Conservation (phyloP, 2,797 vertebrate genomes). For the Pseudomugil tenellus region DNA sequence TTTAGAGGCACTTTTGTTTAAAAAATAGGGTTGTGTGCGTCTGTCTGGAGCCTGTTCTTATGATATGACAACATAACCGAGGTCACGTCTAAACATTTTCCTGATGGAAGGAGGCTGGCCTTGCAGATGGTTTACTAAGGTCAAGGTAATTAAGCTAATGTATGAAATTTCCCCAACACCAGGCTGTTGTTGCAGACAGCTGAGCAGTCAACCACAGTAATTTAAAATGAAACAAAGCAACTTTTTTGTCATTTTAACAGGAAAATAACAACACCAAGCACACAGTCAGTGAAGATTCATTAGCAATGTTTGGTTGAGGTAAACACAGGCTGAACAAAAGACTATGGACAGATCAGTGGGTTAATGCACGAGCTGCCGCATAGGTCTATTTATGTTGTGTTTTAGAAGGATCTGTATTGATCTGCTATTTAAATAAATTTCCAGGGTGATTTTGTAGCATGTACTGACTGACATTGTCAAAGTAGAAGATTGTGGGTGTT, state of each 20-base stretch:
- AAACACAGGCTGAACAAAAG: slow-evolving; percentile 62
- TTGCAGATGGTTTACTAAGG: no score
- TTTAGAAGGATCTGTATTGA: slow-evolving; percentile 77
- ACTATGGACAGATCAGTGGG: slow-evolving; percentile 59
- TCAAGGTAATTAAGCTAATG: no score
- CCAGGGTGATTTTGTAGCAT: slow-evolving; percentile 67
- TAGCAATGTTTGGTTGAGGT: slow-evolving; percentile 66
- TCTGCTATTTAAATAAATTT: slow-evolving; percentile 81
- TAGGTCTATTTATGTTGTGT: slow-evolving; percentile 66
- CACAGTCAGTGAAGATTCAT: slow-evolving; percentile 47
- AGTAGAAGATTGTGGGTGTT: slow-evolving; percentile 20
- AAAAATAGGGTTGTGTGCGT: no score
- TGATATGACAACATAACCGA: no score
- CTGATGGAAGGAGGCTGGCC: no score
- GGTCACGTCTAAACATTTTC: no score
- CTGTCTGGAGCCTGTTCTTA: no score
- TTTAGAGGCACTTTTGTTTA: no score
- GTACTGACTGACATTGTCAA: slow-evolving; percentile 50
- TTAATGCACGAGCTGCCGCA: slow-evolving; percentile 73
- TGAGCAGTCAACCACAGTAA: slow-evolving; percentile 25
- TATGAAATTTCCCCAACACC: no score
- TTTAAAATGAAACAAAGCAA: slow-evolving; percentile 25
- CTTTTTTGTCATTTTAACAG: slow-evolving; percentile 24
- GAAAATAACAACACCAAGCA: slow-evolving; percentile 23
- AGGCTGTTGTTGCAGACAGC: slow-evolving; percentile 19